Evolutionary conservation across 2,888 invertebrate species (phyloP), one percentile per base, ranked within the genome.

Genomic region (Apodemia hepburni): DNA sequence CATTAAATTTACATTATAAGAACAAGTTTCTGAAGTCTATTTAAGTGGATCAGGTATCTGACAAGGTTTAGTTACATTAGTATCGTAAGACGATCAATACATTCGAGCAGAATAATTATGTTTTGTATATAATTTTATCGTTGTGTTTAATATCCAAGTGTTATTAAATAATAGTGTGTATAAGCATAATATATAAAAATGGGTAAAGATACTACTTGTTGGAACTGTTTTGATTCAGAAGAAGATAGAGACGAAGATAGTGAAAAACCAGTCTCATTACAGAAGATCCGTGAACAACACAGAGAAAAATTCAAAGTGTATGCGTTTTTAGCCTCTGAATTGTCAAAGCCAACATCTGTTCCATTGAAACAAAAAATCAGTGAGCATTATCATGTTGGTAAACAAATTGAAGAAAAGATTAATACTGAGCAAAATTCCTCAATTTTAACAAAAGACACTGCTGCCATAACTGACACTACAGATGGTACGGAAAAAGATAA

Each of bases 281-380:
- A 78, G 2, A 78, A 79, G 73, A 75, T 89, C 47, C 75, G 89
- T 8, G 74, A 77, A 67, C 74, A 80, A 67, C 80, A 82, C 18
- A 78, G 86, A 61, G 69, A 79, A 57, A 84, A 82, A 64, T 80
- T 85, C 49, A 87, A 80, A 68, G 75, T 89, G 2, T 89, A 89
- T 71, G 79, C 85, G 9, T 79, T 87, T 71, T 65, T 89, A 17
- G 83, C 80, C 9, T 79, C 84, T 18, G 85, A 89, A 73, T 67
- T 89, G 67, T 75, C 78, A 0, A 82, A 77, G 65, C 88, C 89
- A 12, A 87, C 81, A 75, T 71, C 80, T 54, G 75, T 89, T 11
- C 72, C 89, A 15, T 71, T 89, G 42, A 82, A 85, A 70, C 88
- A 88, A 70, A 87, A 83, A 79, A 76, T 88, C 17, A 78, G 79